Evolutionary conservation across 2,113 vertebrate genomes (phyloP).

Genomic region (Nannospalax galili): DNA sequence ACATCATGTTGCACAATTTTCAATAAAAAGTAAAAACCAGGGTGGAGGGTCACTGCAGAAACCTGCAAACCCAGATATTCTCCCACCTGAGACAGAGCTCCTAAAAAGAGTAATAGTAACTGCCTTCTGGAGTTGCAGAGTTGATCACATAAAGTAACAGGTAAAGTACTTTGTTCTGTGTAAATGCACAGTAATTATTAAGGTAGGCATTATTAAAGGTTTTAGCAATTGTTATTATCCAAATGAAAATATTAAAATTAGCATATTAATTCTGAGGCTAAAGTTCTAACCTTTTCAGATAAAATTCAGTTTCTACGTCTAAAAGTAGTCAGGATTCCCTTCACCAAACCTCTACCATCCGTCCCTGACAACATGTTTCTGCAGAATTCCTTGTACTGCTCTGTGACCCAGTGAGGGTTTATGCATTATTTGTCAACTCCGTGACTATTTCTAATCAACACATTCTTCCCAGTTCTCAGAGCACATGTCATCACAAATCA

Average conservation of each 20-base stretch:
- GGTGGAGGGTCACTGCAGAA: neutral
- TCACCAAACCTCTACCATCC: neutral
- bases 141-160: neutral
- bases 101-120: neutral
- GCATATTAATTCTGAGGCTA: constrained; percentile 29
- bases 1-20: neutral
- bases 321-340: neutral
- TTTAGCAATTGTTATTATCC: constrained; percentile 4
- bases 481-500: neutral
- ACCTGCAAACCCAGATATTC: neutral
- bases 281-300: constrained; percentile 44
- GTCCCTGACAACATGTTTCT: neutral
- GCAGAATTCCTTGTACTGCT: neutral
- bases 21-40: neutral
- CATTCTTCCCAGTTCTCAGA: constrained; percentile 14
- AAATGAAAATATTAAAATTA: constrained; percentile 12
- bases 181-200: constrained; percentile 28
- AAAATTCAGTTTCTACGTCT: constrained; percentile 47
- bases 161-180: neutral
- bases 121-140: neutral
- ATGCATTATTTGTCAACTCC: neutral
- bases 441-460: constrained; percentile 35
- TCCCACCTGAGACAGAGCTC: neutral
- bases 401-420: neutral
- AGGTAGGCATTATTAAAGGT: constrained; percentile 39